Conservation (phyloP, 2,888 invertebrate species). For the Yponomeuta evonymella region DNA sequence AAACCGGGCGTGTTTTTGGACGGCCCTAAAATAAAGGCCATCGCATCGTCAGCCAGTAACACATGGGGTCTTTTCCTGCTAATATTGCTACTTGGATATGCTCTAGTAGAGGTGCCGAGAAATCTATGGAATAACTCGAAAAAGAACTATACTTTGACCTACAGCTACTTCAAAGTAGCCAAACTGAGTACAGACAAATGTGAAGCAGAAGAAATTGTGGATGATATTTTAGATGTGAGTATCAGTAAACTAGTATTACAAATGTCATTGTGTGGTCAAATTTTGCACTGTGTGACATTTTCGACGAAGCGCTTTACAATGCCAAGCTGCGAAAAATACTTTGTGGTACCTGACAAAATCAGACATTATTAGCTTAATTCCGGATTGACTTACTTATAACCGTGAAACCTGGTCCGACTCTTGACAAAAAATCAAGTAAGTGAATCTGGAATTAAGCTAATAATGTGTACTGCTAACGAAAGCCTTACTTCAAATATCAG, state of each 20-base stretch:
- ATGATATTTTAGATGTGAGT: constrained; percentile 93
- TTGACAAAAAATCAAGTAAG: too few species aligned
- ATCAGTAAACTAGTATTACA: neutral
- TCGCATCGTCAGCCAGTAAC: constrained; percentile 98
- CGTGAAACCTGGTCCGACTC: too few species aligned
- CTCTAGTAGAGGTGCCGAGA: constrained; percentile 95
- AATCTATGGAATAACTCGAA: constrained; percentile 94
- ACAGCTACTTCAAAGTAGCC: constrained; percentile 94
- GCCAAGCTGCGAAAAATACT: too few species aligned
- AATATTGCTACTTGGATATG: constrained; percentile 93
- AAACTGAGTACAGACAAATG: constrained; percentile 96
- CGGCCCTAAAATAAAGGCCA: constrained; percentile 94
- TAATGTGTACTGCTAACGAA: too few species aligned
- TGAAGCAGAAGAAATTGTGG: constrained; percentile 97
- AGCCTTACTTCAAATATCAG: too few species aligned
- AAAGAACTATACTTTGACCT: constrained; percentile 87
- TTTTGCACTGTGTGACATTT: too few species aligned
- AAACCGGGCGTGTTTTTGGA: constrained; percentile 93
- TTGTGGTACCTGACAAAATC: too few species aligned
- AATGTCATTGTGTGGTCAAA: too few species aligned
- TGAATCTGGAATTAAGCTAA: too few species aligned
- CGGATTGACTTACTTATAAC: too few species aligned
- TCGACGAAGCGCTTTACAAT: too few species aligned
- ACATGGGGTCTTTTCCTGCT: constrained; percentile 99
- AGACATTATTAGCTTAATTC: too few species aligned